Conservation (phyloP, 2,888 invertebrate species). For the Hetaerina titia region DNA sequence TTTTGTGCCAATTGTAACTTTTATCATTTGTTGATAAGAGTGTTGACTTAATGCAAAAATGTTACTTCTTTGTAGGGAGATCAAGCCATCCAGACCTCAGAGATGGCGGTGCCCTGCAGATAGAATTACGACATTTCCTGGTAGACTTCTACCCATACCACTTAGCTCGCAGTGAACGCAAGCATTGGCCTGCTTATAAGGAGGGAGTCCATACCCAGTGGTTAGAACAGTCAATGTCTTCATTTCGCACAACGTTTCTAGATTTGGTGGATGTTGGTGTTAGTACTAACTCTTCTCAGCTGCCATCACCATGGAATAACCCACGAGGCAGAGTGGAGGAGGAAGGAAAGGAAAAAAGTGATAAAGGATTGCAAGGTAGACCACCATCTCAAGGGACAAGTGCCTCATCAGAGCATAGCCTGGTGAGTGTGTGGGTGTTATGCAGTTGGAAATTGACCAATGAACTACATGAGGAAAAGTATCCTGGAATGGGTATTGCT, state of each 20-base stretch:
- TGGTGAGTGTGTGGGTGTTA: neutral
- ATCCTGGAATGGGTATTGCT: too few species aligned
- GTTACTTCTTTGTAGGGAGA: constrained; percentile 83
- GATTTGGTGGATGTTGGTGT: constrained; percentile 85
- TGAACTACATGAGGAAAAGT: too few species aligned
- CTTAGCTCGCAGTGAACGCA: constrained; percentile 91
- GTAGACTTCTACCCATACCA: constrained; percentile 98
- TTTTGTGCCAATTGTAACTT: neutral
- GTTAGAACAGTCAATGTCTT: constrained; percentile 90
- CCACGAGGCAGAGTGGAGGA: constrained; percentile 61
- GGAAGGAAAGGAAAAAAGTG: constrained; percentile 21
- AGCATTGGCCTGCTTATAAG: constrained; percentile 92
- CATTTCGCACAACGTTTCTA: constrained; percentile 88
- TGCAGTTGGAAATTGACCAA: too few species aligned
- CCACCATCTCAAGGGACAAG: constrained; percentile 25
- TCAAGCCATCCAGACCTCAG: constrained; percentile 90
- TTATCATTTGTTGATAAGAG: neutral
- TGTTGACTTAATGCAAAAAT: neutral
- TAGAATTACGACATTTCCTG: constrained; percentile 90
- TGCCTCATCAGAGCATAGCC: constrained; percentile 32
- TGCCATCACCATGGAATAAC: constrained; percentile 77
- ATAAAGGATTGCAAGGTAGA: constrained; percentile 39
- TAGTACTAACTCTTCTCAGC: constrained; percentile 76
- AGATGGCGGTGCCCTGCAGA: constrained; percentile 95
- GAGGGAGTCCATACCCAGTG: constrained; percentile 91